phyloP scores from a whole-genome alignment of 2,888 invertebrate genomes.

The Lydus trimaculatus region DNA sequence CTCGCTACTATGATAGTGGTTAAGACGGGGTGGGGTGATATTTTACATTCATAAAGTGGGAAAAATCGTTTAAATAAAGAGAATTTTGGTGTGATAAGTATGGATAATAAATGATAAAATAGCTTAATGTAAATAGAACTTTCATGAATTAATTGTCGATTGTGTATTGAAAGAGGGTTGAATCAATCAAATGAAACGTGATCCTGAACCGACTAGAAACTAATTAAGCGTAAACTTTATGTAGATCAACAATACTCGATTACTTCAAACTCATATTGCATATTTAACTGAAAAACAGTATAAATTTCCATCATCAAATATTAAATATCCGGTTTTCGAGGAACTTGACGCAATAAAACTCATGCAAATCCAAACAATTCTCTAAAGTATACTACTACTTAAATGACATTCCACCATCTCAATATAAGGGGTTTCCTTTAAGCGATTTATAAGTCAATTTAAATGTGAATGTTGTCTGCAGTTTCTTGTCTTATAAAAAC shows the following conservation, averaged over 20 bases:
- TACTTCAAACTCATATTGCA: not conserved
- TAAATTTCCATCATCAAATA: not conserved
- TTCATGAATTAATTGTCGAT: slow-evolving; percentile 34
- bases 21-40: slow-evolving; percentile 34
- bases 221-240: not conserved
- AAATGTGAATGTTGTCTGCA: slow-evolving; percentile 4
- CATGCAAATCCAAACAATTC: not conserved
- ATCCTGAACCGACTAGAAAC: slow-evolving; percentile 9
- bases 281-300: not conserved
- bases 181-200: slow-evolving; percentile 35
- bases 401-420: not conserved
- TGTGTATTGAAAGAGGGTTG: slow-evolving; percentile 22
- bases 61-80: slow-evolving; percentile 32
- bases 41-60: slow-evolving; percentile 37
- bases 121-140: slow-evolving; percentile 28
- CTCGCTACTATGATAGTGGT: slow-evolving; percentile 24
- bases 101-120: not conserved
- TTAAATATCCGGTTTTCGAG: not conserved
- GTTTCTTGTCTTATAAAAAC: not conserved
- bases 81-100: no score
- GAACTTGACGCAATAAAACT: not conserved
- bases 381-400: not conserved
- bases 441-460: slow-evolving; percentile 7
- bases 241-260: not conserved
- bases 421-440: not conserved